Evolutionary conservation across 1,140 invertebrate genomes (phyloP).

Genomic region (Lutraria rhynchaena): DNA sequence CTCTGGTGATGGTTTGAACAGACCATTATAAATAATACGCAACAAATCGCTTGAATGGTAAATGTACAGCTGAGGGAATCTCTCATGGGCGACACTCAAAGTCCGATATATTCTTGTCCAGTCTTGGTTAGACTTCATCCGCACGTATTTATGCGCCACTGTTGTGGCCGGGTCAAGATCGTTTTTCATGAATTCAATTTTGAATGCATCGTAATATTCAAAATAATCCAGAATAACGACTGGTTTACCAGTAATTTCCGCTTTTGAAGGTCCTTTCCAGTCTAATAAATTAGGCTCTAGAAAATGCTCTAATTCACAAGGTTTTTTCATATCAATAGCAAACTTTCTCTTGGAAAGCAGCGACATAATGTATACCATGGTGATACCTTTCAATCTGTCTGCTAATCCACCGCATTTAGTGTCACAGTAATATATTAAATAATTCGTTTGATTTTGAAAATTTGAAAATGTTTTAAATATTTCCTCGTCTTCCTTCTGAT

Average conservation of each 20-base stretch:
- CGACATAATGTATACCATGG: constrained; percentile 28
- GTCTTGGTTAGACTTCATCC: constrained; percentile 41
- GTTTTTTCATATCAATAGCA: constrained; percentile 23
- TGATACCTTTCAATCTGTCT: constrained; percentile 32
- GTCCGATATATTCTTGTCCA: constrained; percentile 31
- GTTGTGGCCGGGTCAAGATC: constrained; percentile 14
- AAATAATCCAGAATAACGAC: constrained; percentile 11
- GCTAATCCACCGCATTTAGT: constrained; percentile 15
- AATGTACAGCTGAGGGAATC: constrained; percentile 26
- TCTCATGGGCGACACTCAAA: constrained; percentile 17
- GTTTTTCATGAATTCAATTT: constrained; percentile 21
- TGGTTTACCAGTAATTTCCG: not conserved
- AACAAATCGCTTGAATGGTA: constrained; percentile 20
- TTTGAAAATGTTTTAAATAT: constrained; percentile 45
- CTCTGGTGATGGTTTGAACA: constrained; percentile 21
- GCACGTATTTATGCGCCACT: not conserved
- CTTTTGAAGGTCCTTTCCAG: not conserved
- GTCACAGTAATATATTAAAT: constrained; percentile 47
- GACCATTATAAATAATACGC: constrained; percentile 28
- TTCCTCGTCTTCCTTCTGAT: not conserved
- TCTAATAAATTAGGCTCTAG: constrained; percentile 26
- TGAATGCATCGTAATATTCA: not conserved
- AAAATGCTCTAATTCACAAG: constrained; percentile 22
- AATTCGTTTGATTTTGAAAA: constrained; percentile 40
- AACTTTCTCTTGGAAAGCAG: constrained; percentile 18